Evolutionary conservation across 2,797 vertebrate species (phyloP).

Genomic region (Prionace glauca): DNA sequence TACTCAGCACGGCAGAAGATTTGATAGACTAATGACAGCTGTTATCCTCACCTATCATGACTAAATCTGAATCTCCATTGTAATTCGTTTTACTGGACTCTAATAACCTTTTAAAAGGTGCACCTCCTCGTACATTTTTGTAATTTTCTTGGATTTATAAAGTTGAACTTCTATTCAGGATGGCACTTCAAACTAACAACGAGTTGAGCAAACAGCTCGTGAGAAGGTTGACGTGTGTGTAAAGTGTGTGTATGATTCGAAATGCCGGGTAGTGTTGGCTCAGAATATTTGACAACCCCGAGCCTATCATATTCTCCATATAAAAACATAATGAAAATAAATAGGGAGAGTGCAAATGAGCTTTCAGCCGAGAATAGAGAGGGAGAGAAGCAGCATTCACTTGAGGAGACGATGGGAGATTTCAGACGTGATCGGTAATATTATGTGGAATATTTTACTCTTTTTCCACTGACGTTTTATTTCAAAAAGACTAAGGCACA

Average conservation of each 20-base stretch:
- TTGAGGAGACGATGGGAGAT: too few species aligned
- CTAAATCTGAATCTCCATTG: neutral
- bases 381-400: neutral
- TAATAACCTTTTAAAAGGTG: neutral
- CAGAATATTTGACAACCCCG: neutral
- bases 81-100: neutral
- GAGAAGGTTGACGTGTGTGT: neutral
- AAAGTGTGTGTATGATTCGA: neutral
- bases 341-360: neutral
- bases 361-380: neutral
- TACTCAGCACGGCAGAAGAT: neutral
- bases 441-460: neutral
- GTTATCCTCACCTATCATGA: neutral
- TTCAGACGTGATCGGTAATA: neutral
- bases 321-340: neutral
- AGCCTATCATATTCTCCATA: neutral
- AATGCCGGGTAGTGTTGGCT: neutral
- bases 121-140: neutral
- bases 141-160: neutral
- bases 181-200: neutral
- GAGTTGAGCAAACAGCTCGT: neutral
- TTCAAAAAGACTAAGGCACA: neutral
- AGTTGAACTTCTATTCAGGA: neutral
- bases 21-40: conserved; percentile 16
- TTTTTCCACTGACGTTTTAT: neutral